These are phyloP conservation scores for Lumbricus terrestris DNA, from an alignment of 2,888 invertebrate genomes.

Conservation along the genomic window DNA sequence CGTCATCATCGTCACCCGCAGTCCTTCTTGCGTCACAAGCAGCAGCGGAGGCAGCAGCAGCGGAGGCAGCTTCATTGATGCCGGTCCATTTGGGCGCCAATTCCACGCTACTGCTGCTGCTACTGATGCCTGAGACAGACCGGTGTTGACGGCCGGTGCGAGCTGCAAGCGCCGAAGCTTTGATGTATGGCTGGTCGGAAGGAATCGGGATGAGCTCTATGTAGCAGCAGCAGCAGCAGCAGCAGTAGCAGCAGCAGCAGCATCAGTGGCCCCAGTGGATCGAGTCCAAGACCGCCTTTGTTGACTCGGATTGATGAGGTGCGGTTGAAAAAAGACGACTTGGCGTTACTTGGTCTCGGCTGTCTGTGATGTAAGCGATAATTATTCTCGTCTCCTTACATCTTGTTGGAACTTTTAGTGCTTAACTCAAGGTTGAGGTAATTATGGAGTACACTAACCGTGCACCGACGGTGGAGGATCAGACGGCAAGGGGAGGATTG, in stretches of 20 bases:
- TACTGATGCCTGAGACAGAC: not conserved
- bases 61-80: not conserved
- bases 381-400: not conserved
- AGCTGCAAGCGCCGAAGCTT: not conserved
- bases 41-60: not conserved
- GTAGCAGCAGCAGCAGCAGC: not conserved
- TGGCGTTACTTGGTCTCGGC: not conserved
- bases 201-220: no score
- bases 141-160: not conserved
- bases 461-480: no score
- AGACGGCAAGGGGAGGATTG: no score
- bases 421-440: not conserved
- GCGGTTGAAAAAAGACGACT: not conserved
- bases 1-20: no score
- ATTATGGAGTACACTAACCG: no score
- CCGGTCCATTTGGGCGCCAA: not conserved
- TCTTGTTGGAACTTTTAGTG: not conserved
- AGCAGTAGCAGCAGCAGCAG: not conserved
- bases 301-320: not conserved
- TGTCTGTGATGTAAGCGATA: not conserved
- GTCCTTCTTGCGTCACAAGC: not conserved
- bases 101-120: no score
- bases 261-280: not conserved
- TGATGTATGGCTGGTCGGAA: not conserved
- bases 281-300: not conserved